phyloP scores from a whole-genome alignment of 2,797 vertebrate genomes.

The Bradypus variegatus region DNA sequence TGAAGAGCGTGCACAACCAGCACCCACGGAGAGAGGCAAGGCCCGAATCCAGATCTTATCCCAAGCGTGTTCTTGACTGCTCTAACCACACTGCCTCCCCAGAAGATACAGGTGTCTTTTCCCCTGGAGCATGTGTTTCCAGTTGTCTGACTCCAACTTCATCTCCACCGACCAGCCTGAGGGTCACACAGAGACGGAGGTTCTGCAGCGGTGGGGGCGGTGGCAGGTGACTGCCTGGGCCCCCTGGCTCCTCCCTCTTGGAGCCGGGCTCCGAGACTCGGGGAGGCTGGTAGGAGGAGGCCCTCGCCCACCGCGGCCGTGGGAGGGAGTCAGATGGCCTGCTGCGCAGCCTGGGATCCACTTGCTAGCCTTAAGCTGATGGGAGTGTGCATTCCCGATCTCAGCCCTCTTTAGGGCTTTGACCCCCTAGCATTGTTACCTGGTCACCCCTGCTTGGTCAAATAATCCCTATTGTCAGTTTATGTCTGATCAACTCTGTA shows the following conservation, averaged over 20 bases:
- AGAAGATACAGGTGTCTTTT: not conserved
- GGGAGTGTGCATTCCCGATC: not conserved
- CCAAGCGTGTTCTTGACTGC: not conserved
- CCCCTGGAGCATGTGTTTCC: not conserved
- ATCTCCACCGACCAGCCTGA: not conserved
- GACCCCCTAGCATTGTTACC: not conserved
- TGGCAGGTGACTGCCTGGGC: not conserved
- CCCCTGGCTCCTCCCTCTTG: no score
- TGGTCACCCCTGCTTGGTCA: not conserved
- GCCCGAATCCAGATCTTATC: not conserved
- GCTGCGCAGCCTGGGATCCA: no score
- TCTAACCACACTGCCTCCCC: not conserved
- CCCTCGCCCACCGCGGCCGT: not conserved
- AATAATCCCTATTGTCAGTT: not conserved
- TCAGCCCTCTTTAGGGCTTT: not conserved
- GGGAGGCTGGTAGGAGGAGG: not conserved
- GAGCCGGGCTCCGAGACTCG: no score
- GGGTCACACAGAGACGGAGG: not conserved
- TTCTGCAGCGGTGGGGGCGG: not conserved
- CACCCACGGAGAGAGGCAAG: not conserved
- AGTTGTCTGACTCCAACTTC: not conserved
- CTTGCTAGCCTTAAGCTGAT: not conserved
- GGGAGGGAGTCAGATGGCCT: accelerated
- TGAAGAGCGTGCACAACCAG: not conserved
- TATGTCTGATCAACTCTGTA: not conserved